Evolutionary conservation across 2,797 vertebrate species (phyloP).

Genomic region (Anguilla anguilla): DNA sequence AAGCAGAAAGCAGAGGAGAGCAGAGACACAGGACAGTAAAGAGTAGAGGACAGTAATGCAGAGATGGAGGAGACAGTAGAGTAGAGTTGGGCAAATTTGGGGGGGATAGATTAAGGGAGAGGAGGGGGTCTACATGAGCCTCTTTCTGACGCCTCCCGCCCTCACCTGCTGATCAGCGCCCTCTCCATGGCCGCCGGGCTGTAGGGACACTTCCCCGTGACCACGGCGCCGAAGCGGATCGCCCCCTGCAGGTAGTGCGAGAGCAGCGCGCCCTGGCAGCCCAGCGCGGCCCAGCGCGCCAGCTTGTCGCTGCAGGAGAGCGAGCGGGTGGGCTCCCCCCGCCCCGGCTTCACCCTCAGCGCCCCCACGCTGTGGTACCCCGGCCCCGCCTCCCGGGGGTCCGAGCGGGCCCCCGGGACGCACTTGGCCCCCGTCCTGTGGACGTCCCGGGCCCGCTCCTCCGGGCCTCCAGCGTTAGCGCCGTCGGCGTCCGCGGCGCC

Average conservation of each 20-base stretch:
- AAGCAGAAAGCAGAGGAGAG: background rate
- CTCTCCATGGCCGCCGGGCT: conserved; percentile 78
- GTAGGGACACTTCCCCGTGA: conserved; percentile 87
- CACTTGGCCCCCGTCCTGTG: conserved; percentile 93
- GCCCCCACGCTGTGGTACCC: conserved; percentile 80
- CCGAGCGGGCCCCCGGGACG: conserved; percentile 74
- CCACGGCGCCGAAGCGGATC: conserved; percentile 79
- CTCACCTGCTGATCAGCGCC: conserved; percentile 80
- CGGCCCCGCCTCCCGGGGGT: conserved; percentile 71
- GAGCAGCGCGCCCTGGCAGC: conserved; percentile 91
- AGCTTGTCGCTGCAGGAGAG: conserved; percentile 97
- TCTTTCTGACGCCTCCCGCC: background rate
- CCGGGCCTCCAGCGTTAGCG: background rate
- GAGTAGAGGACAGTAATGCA: background rate
- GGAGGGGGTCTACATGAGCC: background rate
- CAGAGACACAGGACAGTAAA: background rate
- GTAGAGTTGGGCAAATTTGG: background rate
- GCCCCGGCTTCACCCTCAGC: conserved; percentile 88
- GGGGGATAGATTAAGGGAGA: background rate
- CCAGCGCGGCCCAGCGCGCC: conserved; percentile 87
- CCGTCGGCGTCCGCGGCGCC: background rate
- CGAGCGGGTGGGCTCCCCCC: conserved; percentile 85
- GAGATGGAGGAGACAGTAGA: background rate
- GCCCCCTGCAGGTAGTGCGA: conserved; percentile 87
- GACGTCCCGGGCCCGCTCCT: conserved; percentile 65